Conservation (phyloP, 1,140 invertebrate species). For the Anastrepha ludens region DNA sequence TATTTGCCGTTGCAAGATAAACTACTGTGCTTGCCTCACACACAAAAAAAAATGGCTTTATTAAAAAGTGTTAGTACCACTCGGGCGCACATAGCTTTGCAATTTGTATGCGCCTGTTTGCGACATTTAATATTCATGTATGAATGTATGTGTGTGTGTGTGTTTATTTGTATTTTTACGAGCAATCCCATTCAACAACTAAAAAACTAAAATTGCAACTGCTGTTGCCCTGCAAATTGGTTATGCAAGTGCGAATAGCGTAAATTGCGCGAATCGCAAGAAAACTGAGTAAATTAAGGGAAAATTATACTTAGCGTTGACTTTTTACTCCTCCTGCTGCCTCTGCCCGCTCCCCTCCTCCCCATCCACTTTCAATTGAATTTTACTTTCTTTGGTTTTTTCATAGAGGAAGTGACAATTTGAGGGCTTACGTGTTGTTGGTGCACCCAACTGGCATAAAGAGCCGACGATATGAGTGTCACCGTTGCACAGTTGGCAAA, state of each 20-base stretch:
- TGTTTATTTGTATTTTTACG: not conserved
- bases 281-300: slow-evolving; percentile 35
- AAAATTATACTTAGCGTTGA: slow-evolving; percentile 13
- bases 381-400: slow-evolving; percentile 9
- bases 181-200: not conserved
- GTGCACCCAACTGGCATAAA: not conserved
- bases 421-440: not conserved
- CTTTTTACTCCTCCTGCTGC: not conserved
- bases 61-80: slow-evolving; percentile 41
- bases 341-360: not conserved
- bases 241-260: not conserved
- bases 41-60: slow-evolving; percentile 12
- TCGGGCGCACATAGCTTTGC: not conserved
- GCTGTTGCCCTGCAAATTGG: slow-evolving; percentile 22
- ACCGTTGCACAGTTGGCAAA: not conserved
- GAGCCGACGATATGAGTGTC: not conserved
- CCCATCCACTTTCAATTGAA: not conserved
- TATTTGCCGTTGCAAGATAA: not conserved
- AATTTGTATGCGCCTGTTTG: not conserved
- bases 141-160: not conserved
- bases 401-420: not conserved
- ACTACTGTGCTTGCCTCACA: not conserved
- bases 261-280: slow-evolving; percentile 27
- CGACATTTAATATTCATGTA: slow-evolving; percentile 15
- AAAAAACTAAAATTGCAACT: not conserved